A percentile compares a stretch with the other conserved stretches of the same genome.
Conservation (phyloP, 2,797 vertebrate species). For the Alcedo quadribrachys region DNA sequence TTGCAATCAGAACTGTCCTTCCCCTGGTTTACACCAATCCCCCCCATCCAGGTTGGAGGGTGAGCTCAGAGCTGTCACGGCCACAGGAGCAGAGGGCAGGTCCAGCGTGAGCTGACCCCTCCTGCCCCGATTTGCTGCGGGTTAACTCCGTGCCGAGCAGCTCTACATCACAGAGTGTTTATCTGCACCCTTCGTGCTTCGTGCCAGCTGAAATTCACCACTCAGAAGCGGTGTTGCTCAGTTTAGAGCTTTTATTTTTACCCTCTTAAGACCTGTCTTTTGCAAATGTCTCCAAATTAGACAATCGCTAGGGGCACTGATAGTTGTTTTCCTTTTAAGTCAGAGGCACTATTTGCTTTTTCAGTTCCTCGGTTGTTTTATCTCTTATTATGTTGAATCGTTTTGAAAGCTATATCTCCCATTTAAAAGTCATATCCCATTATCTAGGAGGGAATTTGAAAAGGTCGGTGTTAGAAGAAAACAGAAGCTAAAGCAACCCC, state of each 20-base stretch:
- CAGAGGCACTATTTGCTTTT: conserved; percentile 65
- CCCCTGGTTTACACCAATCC: background rate
- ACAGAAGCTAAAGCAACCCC: conserved; percentile 48
- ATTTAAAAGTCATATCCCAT: conserved; percentile 65
- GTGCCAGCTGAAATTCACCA: background rate
- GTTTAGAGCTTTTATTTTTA: background rate
- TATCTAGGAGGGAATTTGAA: conserved; percentile 68
- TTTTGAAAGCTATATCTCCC: conserved; percentile 66
- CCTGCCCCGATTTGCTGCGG: background rate
- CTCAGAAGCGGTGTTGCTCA: background rate
- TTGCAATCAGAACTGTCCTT: background rate
- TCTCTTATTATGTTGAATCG: conserved; percentile 54
- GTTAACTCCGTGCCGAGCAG: background rate
- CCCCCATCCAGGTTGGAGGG: background rate
- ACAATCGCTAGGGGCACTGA: conserved; percentile 43
- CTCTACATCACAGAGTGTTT: background rate
- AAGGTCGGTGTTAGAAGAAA: conserved; percentile 65
- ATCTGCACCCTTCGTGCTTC: background rate
- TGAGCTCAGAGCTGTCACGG: background rate
- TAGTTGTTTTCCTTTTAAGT: conserved; percentile 64
- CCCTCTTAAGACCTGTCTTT: conserved; percentile 48
- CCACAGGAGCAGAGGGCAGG: background rate
- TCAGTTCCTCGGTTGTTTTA: conserved; percentile 53
- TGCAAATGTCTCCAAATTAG: conserved; percentile 61
- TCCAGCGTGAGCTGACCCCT: background rate